Evolutionary conservation across 2,113 vertebrate species (phyloP).

Genomic region (Platichthys stellatus): DNA sequence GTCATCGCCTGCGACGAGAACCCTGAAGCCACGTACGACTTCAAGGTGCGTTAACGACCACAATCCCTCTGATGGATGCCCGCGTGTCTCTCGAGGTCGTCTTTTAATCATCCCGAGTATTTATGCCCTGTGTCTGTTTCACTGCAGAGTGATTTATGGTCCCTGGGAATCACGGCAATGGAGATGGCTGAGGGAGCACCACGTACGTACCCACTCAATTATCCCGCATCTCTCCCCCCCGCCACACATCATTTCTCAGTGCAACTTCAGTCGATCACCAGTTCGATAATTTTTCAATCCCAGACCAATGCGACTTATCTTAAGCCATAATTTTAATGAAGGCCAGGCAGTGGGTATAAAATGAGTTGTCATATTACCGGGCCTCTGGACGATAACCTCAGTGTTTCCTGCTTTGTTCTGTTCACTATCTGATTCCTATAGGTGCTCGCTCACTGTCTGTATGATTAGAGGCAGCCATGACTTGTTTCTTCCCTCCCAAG

Average conservation of each 20-base stretch:
- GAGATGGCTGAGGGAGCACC: constrained; percentile 85
- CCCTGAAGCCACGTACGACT: constrained; percentile 89
- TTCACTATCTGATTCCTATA: constrained; percentile 8
- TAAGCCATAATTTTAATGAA: constrained; percentile 29
- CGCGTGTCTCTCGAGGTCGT: neutral
- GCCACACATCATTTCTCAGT: constrained; percentile 22
- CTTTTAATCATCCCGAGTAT: neutral
- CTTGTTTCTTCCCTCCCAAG: neutral
- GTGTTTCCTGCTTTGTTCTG: neutral
- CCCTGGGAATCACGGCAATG: constrained; percentile 82
- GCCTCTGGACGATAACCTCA: constrained; percentile 1
- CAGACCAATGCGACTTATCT: constrained; percentile 3
- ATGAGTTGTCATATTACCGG: constrained; percentile 29
- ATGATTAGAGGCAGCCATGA: neutral
- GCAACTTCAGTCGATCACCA: constrained; percentile 5
- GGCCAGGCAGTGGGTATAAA: constrained; percentile 16
- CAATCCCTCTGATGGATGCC: neutral
- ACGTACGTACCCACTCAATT: constrained; percentile 70
- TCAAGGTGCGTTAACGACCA: constrained; percentile 80
- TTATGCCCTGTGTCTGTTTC: constrained; percentile 26
- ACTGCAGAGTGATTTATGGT: constrained; percentile 84
- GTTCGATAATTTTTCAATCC: constrained; percentile 32
- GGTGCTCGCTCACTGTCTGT: constrained; percentile 11
- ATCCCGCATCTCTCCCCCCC: neutral
- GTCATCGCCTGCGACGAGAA: constrained; percentile 93